Base-by-base conservation (phyloP, 2,888 invertebrate species). In the Steinernema hermaphroditum region DNA sequence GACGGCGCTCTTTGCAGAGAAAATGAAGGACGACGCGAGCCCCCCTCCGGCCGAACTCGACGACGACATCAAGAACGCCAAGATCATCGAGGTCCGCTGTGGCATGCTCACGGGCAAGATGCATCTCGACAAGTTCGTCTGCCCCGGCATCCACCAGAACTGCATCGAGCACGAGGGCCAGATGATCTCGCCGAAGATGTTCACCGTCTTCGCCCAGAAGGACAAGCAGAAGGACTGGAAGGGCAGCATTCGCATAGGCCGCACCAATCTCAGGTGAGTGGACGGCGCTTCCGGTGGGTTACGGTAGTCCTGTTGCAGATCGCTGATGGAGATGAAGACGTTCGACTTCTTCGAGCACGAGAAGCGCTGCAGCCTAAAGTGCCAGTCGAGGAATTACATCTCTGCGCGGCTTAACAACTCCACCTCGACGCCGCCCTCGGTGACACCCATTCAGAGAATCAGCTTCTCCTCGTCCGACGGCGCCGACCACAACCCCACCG, bases 141-240 rank as follows among this genome's bases (percentile, higher is more conserved):
- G 88, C 73, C 88, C 88, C 0, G 88, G 88, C n/a, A 88, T 88
- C 43, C 88, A 88, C 75, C 82, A 87, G 74, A 85, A 82, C 27
- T 88, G 88, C 79, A 88, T 88, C n/a, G 87, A 88, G 69, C 80
- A 84, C 69, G 83, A 87, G 6, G 84, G 82, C 77, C 19, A 82
- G 54, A 82, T 88, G 77, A 85, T 88, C 70, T 86, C 87, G 27
- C 88, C 88, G 9, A 88, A 88, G 71, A 84, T 86, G 69, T 88
- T 88, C 77, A 87, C 87, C 37, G 84, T 88, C 0, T 82, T 87
- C 74, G 88, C 88, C 12, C 87, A 87, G 70, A 88, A 88, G 76
- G 87, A 88, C 68, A 87, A 86, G 74, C 86, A 88, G 68, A 88
- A 88, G 77, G 88, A 88, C 78, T 88, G 88, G 88, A 88, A 88